phyloP scores from a whole-genome alignment of 64 coral and sea anemone genomes.

The Montipora foliosa region DNA sequence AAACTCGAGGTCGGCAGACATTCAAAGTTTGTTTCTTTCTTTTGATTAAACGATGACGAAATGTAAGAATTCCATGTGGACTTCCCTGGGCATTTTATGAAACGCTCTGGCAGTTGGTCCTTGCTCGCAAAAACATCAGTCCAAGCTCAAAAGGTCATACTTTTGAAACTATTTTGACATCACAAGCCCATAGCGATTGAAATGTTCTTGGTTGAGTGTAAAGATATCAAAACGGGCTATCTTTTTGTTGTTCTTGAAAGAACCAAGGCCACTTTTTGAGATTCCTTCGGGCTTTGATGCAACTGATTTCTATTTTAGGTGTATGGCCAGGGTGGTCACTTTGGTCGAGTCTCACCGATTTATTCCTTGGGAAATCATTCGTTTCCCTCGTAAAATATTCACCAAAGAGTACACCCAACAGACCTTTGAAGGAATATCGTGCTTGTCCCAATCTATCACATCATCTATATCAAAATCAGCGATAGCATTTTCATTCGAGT shows the following conservation, averaged over 20 bases:
- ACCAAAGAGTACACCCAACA: constrained; percentile 89
- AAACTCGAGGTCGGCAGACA: neutral
- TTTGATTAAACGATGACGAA: neutral
- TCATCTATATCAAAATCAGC: constrained; percentile 99
- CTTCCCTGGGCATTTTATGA: neutral
- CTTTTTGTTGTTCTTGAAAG: neutral
- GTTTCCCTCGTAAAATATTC: constrained; percentile 52
- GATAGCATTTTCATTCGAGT: constrained; percentile 85
- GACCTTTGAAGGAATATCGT: constrained; percentile 99
- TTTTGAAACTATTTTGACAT: neutral
- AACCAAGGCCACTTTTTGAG: neutral
- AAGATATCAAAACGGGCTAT: neutral
- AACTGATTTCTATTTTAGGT: neutral
- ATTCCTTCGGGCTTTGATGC: neutral
- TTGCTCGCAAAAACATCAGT: neutral
- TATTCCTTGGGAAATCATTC: constrained; percentile 78
- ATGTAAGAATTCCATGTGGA: neutral
- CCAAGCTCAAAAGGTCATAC: neutral
- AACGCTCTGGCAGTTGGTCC: neutral
- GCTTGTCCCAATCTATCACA: constrained; percentile 99
- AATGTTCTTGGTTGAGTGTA: neutral
- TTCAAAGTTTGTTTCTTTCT: neutral
- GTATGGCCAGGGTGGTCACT: constrained; percentile 25
- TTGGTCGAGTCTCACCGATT: constrained; percentile 73
- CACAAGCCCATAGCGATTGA: neutral